Base-by-base conservation (phyloP, 2,888 invertebrate genomes). In the Sarcophaga variegata region DNA sequence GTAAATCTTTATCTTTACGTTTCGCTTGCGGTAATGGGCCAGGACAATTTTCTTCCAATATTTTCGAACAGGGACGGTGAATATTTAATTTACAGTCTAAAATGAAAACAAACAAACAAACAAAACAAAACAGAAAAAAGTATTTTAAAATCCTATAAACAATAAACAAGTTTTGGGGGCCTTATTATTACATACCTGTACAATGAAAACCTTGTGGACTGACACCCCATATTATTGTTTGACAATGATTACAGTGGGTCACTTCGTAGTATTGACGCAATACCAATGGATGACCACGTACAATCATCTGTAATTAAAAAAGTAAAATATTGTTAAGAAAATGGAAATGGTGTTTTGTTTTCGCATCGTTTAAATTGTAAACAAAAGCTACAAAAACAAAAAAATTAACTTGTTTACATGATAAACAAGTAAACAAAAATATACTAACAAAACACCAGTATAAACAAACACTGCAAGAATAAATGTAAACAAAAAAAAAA, bases 191-290 rank as follows among this genome's bases (percentile, higher is more conserved):
- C 54, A 54, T 83, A 98, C 99, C 97, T 92, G 96, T 95, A 94
- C 99, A 99, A 92, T 98, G 97, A 95, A 97, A 99, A 82, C 99
- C 99, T 94, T 99, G 99, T 89, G 98, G 98, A 91, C 98, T 98
- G 85, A 99, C 97, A 74, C 99, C 99, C 95, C 98, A 97, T 90
- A 99, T 96, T 89, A 97, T 96, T 92, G 96, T 95, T 92, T 97
- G 97, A 94, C 99, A 99, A 94, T 97, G 97, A 94, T 98, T 97
- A 94, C 99, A 99, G 94, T 96, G 96, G 89, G 97, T 97, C 91
- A 98, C 97, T 89, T 97, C 96, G 92, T 96, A 97, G 94, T 98
- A 97, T 94, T 98, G 97, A 92, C 97, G 96, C 90, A 97, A 96
- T 90, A 96, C 96, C 92, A 99, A 96, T 93, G 97, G 97, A 94